Percentiles rank a stretch among this genome's conserved stretches.
phyloP scores from a whole-genome alignment of 2,888 invertebrate species.

The Brachycybe producta region DNA sequence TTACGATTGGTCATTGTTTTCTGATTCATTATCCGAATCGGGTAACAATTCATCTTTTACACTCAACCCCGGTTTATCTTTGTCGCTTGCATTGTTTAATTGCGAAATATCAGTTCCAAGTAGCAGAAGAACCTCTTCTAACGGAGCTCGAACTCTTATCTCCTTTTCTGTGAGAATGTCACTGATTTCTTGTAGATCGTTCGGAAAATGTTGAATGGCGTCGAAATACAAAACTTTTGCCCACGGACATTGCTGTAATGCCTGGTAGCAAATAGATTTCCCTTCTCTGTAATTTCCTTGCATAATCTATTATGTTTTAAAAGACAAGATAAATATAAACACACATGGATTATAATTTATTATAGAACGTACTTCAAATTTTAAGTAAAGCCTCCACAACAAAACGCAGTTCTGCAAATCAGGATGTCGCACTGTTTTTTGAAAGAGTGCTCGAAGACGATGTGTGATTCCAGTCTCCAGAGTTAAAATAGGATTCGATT shows the following conservation, averaged over 20 bases:
- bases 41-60: too few species aligned
- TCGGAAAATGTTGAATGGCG: constrained; percentile 30
- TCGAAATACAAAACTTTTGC: constrained; percentile 37
- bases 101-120: constrained; percentile 20
- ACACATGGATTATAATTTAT: too few species aligned
- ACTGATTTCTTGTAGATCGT: constrained; percentile 32
- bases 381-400: constrained; percentile 34
- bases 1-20: too few species aligned
- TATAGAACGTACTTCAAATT: constrained; percentile 29
- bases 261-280: constrained; percentile 34
- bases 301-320: constrained; percentile 24
- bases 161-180: constrained; percentile 37
- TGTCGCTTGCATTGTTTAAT: not conserved
- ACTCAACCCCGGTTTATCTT: too few species aligned
- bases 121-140: constrained; percentile 36
- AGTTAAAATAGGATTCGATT: not conserved
- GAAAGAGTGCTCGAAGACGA: constrained; percentile 30
- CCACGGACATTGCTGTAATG: constrained; percentile 36
- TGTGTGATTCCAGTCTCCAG: constrained; percentile 26
- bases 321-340: constrained; percentile 10
- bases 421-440: constrained; percentile 26
- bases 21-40: too few species aligned
- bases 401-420: constrained; percentile 30
- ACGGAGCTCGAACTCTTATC: constrained; percentile 34
- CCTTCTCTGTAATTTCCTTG: constrained; percentile 26